phyloP scores from a whole-genome alignment of 1,140 invertebrate genomes.

The Tetramorium simillimum region DNA sequence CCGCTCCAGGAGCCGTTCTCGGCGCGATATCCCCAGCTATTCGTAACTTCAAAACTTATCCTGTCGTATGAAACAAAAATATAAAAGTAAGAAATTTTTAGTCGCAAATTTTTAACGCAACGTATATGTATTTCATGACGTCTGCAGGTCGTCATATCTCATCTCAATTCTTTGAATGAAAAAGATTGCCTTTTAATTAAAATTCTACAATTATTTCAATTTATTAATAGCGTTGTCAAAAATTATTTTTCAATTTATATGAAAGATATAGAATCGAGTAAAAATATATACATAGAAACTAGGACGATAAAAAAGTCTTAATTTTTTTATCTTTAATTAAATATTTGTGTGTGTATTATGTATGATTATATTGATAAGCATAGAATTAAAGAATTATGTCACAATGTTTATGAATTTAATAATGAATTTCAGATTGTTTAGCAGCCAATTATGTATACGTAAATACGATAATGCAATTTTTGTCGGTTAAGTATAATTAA shows the following conservation, averaged over 20 bases:
- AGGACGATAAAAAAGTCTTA: not conserved
- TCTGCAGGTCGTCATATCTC: not conserved
- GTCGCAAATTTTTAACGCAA: not conserved
- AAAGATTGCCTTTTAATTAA: not conserved
- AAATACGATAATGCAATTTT: not conserved
- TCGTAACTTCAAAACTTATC: conserved; percentile 83
- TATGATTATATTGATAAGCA: not conserved
- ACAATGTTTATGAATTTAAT: not conserved
- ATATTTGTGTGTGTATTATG: not conserved
- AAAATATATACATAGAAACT: not conserved
- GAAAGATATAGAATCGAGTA: not conserved
- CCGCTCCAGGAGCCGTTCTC: conserved; percentile 86
- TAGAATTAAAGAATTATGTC: not conserved
- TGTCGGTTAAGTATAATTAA: not conserved
- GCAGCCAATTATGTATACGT: not conserved
- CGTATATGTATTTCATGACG: not conserved
- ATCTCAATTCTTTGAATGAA: not conserved
- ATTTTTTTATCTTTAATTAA: not conserved
- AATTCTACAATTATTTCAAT: not conserved
- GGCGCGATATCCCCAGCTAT: conserved; percentile 87
- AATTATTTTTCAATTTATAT: not conserved
- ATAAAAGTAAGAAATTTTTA: not conserved
- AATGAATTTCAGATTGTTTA: not conserved
- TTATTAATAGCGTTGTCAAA: not conserved
- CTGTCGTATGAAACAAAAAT: conserved; percentile 50